These are phyloP conservation scores for Onychomys torridus DNA, from an alignment of 2,797 vertebrate genomes.

Conservation along the genomic window DNA sequence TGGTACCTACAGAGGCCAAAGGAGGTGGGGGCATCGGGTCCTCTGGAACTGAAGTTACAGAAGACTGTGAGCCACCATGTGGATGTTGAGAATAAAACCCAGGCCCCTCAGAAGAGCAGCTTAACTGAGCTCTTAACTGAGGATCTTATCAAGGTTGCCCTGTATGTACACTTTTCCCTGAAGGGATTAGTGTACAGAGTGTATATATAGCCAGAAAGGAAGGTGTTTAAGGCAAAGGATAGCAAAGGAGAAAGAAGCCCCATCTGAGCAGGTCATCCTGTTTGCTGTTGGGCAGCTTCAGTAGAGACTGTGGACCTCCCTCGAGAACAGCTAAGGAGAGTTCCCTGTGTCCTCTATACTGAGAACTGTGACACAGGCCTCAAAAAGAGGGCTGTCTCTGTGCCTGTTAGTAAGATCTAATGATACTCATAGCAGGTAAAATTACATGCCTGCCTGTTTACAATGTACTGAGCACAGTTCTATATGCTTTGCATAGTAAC, in stretches of 20 bases:
- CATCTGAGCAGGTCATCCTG: not conserved
- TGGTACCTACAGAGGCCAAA: not conserved
- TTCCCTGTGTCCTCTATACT: not conserved
- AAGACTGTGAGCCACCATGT: not conserved
- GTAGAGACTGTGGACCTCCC: not conserved
- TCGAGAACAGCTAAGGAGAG: not conserved
- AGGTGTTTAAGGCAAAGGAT: rapidly evolving
- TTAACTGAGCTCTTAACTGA: not conserved
- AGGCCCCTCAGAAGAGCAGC: not conserved
- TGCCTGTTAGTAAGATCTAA: not conserved
- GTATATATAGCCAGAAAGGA: not conserved
- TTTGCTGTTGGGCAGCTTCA: not conserved
- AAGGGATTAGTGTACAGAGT: not conserved
- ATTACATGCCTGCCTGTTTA: not conserved
- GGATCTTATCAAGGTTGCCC: not conserved
- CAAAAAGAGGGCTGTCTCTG: not conserved
- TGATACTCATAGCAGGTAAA: not conserved
- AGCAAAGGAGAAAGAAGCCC: not conserved
- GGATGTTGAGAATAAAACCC: not conserved
- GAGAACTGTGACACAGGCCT: not conserved
- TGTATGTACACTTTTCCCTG: not conserved
- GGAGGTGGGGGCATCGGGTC: too few relatives aligned
- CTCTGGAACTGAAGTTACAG: not conserved
- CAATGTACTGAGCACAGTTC: not conserved
- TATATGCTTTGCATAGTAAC: not conserved